Evolutionary conservation across 2,113 vertebrate genomes (phyloP).

Genomic region (Vireo altiloquus): DNA sequence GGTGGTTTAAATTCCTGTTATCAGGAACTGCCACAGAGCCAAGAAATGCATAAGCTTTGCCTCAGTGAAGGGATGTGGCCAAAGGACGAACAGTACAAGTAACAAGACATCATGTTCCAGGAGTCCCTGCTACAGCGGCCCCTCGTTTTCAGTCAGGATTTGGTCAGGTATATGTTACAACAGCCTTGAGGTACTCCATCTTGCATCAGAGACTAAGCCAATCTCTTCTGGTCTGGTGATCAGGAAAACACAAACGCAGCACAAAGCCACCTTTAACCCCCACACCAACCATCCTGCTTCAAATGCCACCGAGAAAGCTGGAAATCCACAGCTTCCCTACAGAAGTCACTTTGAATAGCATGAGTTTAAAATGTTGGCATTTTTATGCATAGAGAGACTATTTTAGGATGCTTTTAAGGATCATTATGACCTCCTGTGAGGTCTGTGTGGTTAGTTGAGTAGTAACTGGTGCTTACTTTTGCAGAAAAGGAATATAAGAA

Average conservation of each 20-base stretch:
- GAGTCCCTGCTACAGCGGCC: not conserved
- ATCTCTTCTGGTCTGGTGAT: constrained; percentile 20
- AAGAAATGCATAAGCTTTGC: not conserved
- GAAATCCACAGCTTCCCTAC: not conserved
- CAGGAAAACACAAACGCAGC: not conserved
- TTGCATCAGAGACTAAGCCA: not conserved
- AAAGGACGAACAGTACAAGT: not conserved
- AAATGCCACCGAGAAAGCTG: not conserved
- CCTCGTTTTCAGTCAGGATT: not conserved
- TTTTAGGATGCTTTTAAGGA: not conserved
- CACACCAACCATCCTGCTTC: not conserved
- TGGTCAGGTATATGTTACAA: not conserved
- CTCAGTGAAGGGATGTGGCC: not conserved
- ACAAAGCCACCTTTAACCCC: not conserved
- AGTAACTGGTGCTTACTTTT: not conserved
- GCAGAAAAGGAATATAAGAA: not conserved
- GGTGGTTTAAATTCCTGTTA: not conserved
- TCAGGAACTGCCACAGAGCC: not conserved
- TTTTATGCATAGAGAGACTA: not conserved
- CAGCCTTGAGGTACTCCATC: not conserved
- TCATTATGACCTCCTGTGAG: not conserved
- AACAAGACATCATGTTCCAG: not conserved
- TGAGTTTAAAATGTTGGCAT: not conserved
- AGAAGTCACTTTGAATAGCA: not conserved
- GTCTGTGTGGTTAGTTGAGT: not conserved